A percentile compares a stretch with the other conserved stretches of the same genome.
These are phyloP conservation scores for Mythimna vitellina DNA, from an alignment of 2,888 invertebrate genomes.

Conservation along the genomic window DNA sequence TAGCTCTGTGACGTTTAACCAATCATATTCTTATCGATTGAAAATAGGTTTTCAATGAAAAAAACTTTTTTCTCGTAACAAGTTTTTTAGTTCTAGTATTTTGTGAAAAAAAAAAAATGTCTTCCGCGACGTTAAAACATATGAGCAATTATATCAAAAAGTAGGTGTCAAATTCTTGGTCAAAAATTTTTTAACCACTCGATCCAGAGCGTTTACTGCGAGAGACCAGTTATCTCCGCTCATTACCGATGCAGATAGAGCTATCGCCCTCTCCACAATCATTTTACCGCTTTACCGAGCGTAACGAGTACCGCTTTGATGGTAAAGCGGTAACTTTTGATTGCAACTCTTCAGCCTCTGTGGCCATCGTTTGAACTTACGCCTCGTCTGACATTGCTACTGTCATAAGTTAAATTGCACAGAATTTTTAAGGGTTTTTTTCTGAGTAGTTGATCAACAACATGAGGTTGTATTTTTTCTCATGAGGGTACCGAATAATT, in stretches of 20 bases:
- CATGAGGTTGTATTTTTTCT: no score
- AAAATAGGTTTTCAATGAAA: neutral
- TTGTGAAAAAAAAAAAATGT: no score
- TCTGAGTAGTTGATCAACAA: slow-evolving; percentile 1
- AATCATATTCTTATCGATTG: neutral
- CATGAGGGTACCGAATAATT: no score
- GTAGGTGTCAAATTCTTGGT: neutral
- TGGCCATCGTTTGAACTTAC: slow-evolving; percentile 76
- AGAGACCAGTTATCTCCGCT: slow-evolving; percentile 22
- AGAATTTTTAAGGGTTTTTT: slow-evolving; percentile 46
- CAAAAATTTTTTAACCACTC: neutral
- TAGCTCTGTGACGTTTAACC: slow-evolving; percentile 1
- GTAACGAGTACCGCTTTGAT: slow-evolving; percentile 77
- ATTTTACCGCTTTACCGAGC: slow-evolving; percentile 74
- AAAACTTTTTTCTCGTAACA: no score
- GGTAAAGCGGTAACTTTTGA: slow-evolving; percentile 80
- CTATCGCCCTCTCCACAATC: slow-evolving; percentile 55
- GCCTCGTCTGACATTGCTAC: slow-evolving; percentile 65
- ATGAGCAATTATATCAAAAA: neutral
- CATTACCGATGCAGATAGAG: slow-evolving; percentile 50
- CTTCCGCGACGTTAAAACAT: no score
- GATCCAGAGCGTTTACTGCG: slow-evolving; percentile 6
- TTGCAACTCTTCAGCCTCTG: slow-evolving; percentile 71
- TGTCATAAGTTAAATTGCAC: slow-evolving; percentile 60
- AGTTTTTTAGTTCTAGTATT: no score